Base-by-base conservation (phyloP, 2,797 vertebrate species). In the Oryzias dopingdopingensis region DNA sequence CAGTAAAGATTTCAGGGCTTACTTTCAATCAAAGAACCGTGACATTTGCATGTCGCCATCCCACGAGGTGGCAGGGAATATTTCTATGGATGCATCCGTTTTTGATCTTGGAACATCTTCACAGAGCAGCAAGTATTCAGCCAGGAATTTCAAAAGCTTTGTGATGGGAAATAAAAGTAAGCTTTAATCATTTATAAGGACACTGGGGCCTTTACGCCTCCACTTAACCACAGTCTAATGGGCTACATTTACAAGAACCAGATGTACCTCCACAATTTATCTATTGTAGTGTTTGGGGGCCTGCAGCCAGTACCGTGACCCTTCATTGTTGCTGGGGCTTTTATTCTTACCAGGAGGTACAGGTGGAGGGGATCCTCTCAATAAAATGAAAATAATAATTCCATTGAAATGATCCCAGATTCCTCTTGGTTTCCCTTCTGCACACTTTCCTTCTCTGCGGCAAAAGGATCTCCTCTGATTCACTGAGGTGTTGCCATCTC, bases 201-300 rank as follows among this genome's bases (percentile, higher is more conserved):
- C 52, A 70, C 59, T 65, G 59, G 62, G 67, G 60, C 82, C 84
- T 76, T 75, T 63, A 76, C 62, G 70, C 77, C 68, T 81, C 72
- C 56, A 49, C 47, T 60, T 37, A 73, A 54, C 80, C 82, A 72
- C 84, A 83, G 63, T 78, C 69, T 67, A 67, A 80, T 71, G 37
- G 53, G 24, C 51, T 66, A 50, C 73, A 80, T 80, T 86, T 71
- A 91, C 86, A 74, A 67, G 71, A 90, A 88, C 78, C 90, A 90
- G 80, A 90, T 90, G 88, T 81, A 82, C 81, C 56, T 17, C 53
- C 65, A 85, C 82, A 88, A 74, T 87, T 86, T 88, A 88, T 89
- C 83, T 85, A 77, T 86, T 86, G 82, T 89, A 52, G 59, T 74
- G 70, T 77, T 80, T n/a, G 12, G 63, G 70, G 58, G 62, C 63